Evolutionary conservation across 2,113 vertebrate genomes (phyloP), one percentile per base, ranked within the genome.

Genomic region (Anoura caudifer): DNA sequence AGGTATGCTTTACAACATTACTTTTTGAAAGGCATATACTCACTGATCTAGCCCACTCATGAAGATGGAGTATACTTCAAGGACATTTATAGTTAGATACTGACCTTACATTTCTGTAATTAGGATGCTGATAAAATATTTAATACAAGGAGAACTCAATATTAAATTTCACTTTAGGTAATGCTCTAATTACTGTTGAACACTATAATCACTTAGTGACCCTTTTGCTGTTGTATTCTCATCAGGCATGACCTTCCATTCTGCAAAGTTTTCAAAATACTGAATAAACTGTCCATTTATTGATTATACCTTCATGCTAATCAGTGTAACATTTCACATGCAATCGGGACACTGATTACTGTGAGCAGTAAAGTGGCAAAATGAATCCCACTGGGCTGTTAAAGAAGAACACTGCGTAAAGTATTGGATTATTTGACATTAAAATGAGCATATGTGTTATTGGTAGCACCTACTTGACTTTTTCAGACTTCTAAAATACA

Each of bases 211-310:
- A 95, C 72, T 97, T 82, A 36, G 94, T 95, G 95, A 93, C 87
- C 96, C 52, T 96, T 94, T 54, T 88, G 70, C 96, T 97, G 86
- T 94, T 93, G 82, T 96, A 97, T 97, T 97, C 97, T 97, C 88
- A 93, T 96, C 97, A 98, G 96, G 81, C 91, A 38, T 90, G 97
- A 97, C 98, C 95, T 98, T 97, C 12, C 83, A 50, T 96, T 97
- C 96, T 86, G 87, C 84, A 97, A 95, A 96, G 89, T 94, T 96
- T 98, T 97, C 95, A 93, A 93, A 70, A 93, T 41, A 85, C 69
- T 87, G 90, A 95, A 89, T 81, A 89, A 96, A 97, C 94, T 76
- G 91, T 65, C 88, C 85, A 65, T 84, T 98, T 98, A 98, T 98
- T 97, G 98, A 98, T 98, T 97, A 89, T 5, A 56, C n/a, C 43